phyloP scores from a whole-genome alignment of 2,888 invertebrate species.

The Barypeithes pellucidus region DNA sequence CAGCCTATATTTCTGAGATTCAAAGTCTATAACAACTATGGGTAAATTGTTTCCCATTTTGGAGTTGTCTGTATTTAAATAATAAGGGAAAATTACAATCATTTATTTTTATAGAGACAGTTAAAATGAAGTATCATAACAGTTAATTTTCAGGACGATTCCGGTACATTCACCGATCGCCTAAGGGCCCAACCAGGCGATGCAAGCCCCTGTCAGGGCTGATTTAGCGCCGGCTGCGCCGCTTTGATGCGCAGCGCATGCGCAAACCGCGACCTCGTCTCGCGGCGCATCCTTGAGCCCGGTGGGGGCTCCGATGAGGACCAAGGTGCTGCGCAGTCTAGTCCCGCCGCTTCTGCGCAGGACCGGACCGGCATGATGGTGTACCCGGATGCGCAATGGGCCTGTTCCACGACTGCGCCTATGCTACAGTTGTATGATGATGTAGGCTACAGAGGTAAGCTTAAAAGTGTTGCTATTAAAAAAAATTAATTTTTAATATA shows the following conservation, averaged over 20 bases:
- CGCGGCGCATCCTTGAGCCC: constrained; percentile 67
- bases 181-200: constrained; percentile 29
- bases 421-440: constrained; percentile 79
- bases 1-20: no score
- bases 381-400: constrained; percentile 78
- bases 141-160: neutral
- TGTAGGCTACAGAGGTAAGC: constrained; percentile 78
- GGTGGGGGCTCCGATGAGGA: constrained; percentile 60
- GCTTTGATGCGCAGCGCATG: constrained; percentile 68
- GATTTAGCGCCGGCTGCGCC: constrained; percentile 35
- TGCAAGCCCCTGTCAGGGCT: constrained; percentile 40
- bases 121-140: neutral
- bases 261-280: constrained; percentile 67
- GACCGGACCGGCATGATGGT: constrained; percentile 71
- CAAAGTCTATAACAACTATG: no score
- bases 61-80: no score
- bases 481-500: no score
- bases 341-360: constrained; percentile 57
- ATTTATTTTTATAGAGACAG: no score
- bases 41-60: no score
- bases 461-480: neutral
- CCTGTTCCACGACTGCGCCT: constrained; percentile 72
- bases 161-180: neutral
- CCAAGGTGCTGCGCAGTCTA: constrained; percentile 61
- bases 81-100: no score